Evolutionary conservation across 53 echinoderm and acorn worm genomes (phyloP).

Genomic region (Echinometra lucunter): DNA sequence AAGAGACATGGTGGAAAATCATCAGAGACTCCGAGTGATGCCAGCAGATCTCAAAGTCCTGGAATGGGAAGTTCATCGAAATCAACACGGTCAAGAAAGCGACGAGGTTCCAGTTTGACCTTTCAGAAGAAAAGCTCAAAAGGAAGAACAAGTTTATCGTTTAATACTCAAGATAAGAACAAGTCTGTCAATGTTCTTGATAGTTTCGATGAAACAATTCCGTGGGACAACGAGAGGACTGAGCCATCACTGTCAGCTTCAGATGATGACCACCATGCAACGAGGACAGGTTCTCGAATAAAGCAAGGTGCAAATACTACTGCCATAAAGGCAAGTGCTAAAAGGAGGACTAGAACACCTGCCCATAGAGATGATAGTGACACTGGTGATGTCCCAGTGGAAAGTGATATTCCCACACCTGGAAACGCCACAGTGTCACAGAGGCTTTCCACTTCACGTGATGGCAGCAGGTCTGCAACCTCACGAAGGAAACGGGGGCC

Average conservation of each 20-base stretch:
- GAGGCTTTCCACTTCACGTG: not conserved
- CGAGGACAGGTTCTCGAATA: not conserved
- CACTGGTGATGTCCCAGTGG: not conserved
- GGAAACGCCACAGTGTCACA: not conserved
- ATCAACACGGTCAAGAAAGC: not conserved
- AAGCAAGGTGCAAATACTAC: not conserved
- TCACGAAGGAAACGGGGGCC: slow-evolving; percentile 6
- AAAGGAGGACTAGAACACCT: not conserved
- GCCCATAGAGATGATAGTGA: not conserved
- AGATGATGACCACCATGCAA: not conserved
- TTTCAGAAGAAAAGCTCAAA: not conserved
- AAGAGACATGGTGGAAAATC: not conserved
- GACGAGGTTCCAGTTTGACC: slow-evolving; percentile 20
- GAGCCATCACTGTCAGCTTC: not conserved
- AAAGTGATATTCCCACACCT: not conserved
- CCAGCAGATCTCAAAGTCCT: not conserved
- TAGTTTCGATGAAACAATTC: slow-evolving; percentile 23
- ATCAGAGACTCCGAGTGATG: not conserved
- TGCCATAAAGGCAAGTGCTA: not conserved
- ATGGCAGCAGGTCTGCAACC: slow-evolving; percentile 17
- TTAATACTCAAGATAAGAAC: not conserved
- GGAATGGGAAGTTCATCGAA: not conserved
- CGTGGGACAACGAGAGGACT: not conserved
- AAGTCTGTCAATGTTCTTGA: not conserved
- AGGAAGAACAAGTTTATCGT: not conserved